phyloP scores from a whole-genome alignment of 2,797 vertebrate species.

The Hypotaenidia okinawae region DNA sequence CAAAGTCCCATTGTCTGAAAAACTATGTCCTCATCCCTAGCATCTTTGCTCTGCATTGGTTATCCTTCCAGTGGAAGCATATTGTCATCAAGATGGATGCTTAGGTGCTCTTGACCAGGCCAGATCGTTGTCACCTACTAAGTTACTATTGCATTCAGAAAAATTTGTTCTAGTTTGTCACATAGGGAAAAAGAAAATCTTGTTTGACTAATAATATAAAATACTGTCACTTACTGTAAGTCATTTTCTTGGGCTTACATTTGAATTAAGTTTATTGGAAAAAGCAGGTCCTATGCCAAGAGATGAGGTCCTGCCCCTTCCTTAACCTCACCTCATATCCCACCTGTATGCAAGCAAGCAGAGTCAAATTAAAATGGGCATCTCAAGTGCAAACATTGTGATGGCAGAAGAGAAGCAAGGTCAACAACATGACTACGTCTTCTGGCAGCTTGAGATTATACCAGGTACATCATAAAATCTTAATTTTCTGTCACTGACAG shows the following conservation, averaged over 20 bases:
- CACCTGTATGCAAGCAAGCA: background rate
- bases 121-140: background rate
- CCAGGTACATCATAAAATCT: background rate
- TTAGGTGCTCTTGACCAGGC: rapidly evolving
- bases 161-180: background rate
- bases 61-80: background rate
- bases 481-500: background rate
- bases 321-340: background rate
- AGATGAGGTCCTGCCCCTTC: background rate
- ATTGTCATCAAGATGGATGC: background rate
- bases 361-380: background rate
- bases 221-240: background rate
- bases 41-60: background rate
- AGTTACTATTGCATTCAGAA: background rate
- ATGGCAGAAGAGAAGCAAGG: background rate
- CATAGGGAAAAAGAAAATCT: background rate
- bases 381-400: background rate
- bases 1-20: background rate
- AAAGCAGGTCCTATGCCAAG: background rate
- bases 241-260: background rate
- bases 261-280: background rate
- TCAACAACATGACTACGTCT: background rate
- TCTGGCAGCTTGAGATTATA: background rate
- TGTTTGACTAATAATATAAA: background rate
- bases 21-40: background rate